phyloP scores from a whole-genome alignment of 2,888 invertebrate genomes.

The Ommatoiulus sabulosus region DNA sequence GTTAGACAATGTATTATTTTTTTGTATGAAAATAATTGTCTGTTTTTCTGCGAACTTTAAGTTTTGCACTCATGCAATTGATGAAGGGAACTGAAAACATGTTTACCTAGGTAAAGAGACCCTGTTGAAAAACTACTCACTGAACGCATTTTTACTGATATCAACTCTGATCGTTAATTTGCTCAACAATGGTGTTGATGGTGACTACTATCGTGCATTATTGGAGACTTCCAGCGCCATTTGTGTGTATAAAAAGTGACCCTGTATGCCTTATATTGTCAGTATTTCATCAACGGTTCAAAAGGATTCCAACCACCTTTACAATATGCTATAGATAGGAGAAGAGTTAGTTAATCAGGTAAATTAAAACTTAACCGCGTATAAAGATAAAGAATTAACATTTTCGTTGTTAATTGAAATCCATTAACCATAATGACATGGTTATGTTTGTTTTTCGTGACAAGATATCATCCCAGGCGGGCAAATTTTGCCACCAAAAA shows the following conservation, averaged over 20 bases:
- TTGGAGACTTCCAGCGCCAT: background rate
- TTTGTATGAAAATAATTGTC: too few relatives aligned
- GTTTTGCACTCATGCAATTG: too few relatives aligned
- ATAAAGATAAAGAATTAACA: background rate
- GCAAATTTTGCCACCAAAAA: background rate
- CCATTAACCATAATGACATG: background rate
- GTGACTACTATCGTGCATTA: background rate
- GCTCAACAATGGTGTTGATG: background rate
- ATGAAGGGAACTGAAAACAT: too few relatives aligned
- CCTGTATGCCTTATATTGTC: too few relatives aligned
- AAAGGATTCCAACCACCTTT: too few relatives aligned
- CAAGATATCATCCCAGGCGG: background rate
- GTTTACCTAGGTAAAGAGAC: too few relatives aligned
- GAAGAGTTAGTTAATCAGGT: background rate
- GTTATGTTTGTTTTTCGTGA: background rate
- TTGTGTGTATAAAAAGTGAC: background rate
- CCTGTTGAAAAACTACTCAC: too few relatives aligned
- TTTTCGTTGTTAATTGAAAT: background rate
- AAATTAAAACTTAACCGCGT: background rate
- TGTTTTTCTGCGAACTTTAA: too few relatives aligned
- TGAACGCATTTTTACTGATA: too few relatives aligned
- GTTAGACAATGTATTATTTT: too few relatives aligned
- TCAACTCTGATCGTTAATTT: too few relatives aligned
- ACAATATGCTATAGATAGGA: background rate
- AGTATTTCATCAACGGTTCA: too few relatives aligned